Conservation (phyloP, 1,140 invertebrate species). For the Teleogryllus occipitalis region DNA sequence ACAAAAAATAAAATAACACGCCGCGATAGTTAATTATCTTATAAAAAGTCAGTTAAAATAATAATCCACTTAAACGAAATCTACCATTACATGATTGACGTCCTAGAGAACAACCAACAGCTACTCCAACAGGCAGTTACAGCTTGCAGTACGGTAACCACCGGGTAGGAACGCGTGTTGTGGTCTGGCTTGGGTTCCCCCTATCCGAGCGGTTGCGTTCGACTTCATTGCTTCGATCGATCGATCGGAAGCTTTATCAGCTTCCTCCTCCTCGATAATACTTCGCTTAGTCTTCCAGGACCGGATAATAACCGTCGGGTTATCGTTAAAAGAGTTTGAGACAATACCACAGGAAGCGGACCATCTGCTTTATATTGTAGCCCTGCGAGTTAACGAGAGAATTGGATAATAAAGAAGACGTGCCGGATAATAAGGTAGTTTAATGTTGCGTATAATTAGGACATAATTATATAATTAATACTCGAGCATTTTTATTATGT, state of each 20-base stretch:
- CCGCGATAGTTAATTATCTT: no score
- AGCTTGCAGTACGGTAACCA: background rate
- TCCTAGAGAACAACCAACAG: background rate
- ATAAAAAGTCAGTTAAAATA: background rate
- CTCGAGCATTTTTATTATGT: background rate
- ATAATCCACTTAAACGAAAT: background rate
- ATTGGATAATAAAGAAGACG: background rate
- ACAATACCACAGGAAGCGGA: background rate
- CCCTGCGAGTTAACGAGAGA: background rate
- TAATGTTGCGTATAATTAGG: background rate
- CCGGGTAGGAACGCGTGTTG: background rate
- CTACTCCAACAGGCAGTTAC: background rate
- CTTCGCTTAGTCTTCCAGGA: background rate
- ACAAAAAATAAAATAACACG: no score
- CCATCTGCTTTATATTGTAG: background rate
- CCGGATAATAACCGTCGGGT: background rate
- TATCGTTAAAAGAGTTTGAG: background rate
- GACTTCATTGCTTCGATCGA: background rate
- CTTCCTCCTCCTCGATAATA: background rate
- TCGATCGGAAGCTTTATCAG: background rate
- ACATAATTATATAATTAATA: constrained; percentile 6
- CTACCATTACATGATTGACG: background rate
- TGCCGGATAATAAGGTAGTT: background rate
- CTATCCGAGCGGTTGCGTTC: background rate
- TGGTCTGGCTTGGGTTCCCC: background rate